Conservation (phyloP, 2,888 invertebrate genomes). For the Oscheius myriophilus region DNA sequence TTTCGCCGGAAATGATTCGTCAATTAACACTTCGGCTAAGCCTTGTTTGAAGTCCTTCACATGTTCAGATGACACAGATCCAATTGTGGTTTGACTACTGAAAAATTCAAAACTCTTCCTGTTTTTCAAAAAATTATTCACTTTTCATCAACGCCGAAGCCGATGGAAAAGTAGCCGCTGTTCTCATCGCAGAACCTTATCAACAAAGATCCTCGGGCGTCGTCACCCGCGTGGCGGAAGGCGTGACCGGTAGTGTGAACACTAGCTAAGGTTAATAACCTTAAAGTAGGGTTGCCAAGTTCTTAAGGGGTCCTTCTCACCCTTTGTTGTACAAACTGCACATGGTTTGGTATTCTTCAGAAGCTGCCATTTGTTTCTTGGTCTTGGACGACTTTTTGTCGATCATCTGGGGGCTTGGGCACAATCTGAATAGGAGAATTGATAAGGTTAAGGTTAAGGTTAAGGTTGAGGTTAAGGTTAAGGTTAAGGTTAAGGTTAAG, state of each 20-base stretch:
- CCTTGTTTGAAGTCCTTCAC: constrained; percentile 62
- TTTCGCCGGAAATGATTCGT: constrained; percentile 53
- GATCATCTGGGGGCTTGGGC: constrained; percentile 48
- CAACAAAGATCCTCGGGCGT: constrained; percentile 31
- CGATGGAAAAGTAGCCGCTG: constrained; percentile 50
- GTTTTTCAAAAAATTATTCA: constrained; percentile 9
- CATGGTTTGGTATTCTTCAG: constrained; percentile 61
- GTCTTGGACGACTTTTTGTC: constrained; percentile 62
- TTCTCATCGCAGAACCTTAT: constrained; percentile 60
- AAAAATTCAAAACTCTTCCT: constrained; percentile 4
- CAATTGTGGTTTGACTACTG: constrained; percentile 29
- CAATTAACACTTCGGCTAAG: constrained; percentile 55
- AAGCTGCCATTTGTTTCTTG: constrained; percentile 59
- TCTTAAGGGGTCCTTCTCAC: constrained; percentile 21
- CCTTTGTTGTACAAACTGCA: constrained; percentile 60
- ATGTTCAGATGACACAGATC: constrained; percentile 54
- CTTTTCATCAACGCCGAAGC: constrained; percentile 41
- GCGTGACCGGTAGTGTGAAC: constrained; percentile 8
- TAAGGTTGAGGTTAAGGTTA: no score
- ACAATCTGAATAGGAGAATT: constrained; percentile 38
- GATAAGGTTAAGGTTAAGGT: no score
- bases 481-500: no score
- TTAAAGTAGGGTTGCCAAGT: background rate
- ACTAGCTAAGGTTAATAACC: constrained; percentile 24
- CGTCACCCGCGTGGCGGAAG: constrained; percentile 22